Evolutionary conservation across 2,888 invertebrate species (phyloP), one percentile per base, ranked within the genome.

Genomic region (Tetranychus piercei): DNA sequence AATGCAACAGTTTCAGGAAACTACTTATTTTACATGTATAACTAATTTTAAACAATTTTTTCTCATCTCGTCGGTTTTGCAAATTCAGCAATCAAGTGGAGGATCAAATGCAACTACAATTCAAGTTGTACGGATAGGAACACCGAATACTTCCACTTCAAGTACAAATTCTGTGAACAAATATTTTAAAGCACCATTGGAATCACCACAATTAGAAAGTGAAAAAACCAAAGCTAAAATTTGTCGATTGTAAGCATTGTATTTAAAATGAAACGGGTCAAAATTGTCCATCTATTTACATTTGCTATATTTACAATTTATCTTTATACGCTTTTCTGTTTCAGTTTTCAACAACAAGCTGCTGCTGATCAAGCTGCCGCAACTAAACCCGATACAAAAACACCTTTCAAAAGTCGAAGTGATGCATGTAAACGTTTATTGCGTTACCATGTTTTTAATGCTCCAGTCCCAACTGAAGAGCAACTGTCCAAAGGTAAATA

Each of bases 371-470:
- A 90, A 82, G 87, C 87, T 79, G 88, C 88, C 76, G 90, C 88
- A 73, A 82, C 87, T 44, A 87, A 88, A 81, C 89, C 90, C 1
- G 90, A 91, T 81, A 87, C 87, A 73, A 86, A 87, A 77, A 87
- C 87, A 74, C 89, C 89, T 20, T 91, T 90, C 77, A 77, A 77
- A 23, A 80, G 80, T 22, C 76, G 77, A 79, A 86, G 87, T 77
- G 90, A 91, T 80, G 90, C 90, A 0, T 89, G 89, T 78, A 88
- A 89, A 80, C 85, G 90, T 73, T 83, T 91, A 73, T 86, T 90
- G 75, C 85, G 88, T 78, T 91, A 90, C 82, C 91, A 91, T 81
- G 89, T 89, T 77, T 87, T 88, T 82, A 88, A 89, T 80, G 86
- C 87, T 79, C 86, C 86, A 75, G 76, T 77, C 22, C 87, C 87